Evolutionary conservation across 2,888 invertebrate genomes (phyloP).

Genomic region (Tineola bisselliella): DNA sequence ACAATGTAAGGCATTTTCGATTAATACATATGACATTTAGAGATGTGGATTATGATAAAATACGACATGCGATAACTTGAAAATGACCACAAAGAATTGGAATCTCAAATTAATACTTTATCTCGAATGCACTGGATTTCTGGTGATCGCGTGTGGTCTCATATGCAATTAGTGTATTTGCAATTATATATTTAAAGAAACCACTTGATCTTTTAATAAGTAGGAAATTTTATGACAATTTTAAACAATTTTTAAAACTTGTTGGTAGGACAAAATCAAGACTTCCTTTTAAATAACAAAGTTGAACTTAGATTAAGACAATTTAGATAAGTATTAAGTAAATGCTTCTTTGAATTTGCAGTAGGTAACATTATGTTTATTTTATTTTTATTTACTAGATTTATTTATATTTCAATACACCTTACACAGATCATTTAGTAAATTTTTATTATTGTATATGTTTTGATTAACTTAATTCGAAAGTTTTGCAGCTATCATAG

Average conservation of each 20-base stretch:
- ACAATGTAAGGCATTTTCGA: neutral
- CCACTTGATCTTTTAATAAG: slow-evolving; percentile 4
- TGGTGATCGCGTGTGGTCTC: slow-evolving; percentile 9
- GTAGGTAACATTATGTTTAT: too few relatives aligned
- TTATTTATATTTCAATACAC: too few relatives aligned
- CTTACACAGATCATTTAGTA: too few relatives aligned
- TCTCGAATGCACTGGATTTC: slow-evolving; percentile 6
- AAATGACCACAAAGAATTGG: slow-evolving; percentile 3
- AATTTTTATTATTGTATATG: too few relatives aligned
- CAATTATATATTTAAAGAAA: slow-evolving; percentile 9
- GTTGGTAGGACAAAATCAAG: neutral
- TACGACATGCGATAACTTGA: neutral
- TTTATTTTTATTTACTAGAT: too few relatives aligned
- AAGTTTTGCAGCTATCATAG: too few relatives aligned
- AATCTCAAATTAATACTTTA: slow-evolving; percentile 6
- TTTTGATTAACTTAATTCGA: too few relatives aligned
- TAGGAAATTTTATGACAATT: slow-evolving; percentile 1
- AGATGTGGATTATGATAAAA: slow-evolving; percentile 9
- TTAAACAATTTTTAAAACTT: slow-evolving; percentile 1
- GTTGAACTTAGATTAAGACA: neutral
- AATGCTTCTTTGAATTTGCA: too few relatives aligned
- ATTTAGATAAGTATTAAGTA: too few relatives aligned
- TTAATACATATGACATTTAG: neutral
- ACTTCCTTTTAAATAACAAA: neutral
- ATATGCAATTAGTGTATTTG: slow-evolving; percentile 9